A percentile compares a stretch with the other conserved stretches of the same genome.
Evolutionary conservation across 2,888 invertebrate genomes (phyloP).

Genomic region (Leucophora obtusa): DNA sequence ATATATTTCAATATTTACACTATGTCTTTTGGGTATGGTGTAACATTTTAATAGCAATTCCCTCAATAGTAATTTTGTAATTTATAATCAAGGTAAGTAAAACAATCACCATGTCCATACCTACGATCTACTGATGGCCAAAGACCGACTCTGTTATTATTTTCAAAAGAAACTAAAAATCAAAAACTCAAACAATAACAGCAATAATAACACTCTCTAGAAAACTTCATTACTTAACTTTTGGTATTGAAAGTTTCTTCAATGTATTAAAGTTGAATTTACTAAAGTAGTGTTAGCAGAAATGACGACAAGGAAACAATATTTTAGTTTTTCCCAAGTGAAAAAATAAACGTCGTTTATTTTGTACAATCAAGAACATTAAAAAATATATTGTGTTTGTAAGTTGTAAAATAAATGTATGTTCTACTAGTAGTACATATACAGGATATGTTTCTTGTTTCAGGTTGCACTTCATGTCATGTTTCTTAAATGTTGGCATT

Average conservation of each 20-base stretch:
- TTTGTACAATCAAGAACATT: neutral
- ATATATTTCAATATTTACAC: too few relatives aligned
- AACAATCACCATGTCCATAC: neutral
- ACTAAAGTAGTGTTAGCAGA: neutral
- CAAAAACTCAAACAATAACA: neutral
- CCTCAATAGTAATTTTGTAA: neutral
- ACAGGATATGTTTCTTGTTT: too few relatives aligned
- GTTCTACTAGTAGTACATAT: too few relatives aligned
- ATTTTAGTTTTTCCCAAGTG: neutral
- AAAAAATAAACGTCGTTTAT: neutral
- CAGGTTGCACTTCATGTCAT: too few relatives aligned
- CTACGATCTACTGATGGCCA: neutral
- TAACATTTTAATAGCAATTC: neutral
- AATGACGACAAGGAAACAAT: neutral
- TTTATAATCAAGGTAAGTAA: neutral
- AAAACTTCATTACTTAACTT: neutral
- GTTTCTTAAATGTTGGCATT: too few relatives aligned
- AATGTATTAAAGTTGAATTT: neutral
- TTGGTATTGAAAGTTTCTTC: neutral
- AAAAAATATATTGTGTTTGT: too few relatives aligned
- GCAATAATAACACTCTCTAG: neutral
- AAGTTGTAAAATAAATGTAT: too few relatives aligned
- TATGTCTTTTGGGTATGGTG: too few relatives aligned
- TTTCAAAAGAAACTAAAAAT: neutral
- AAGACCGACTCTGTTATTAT: neutral